Evolutionary conservation across 2,797 vertebrate genomes (phyloP), one percentile per base, ranked within the genome.

Genomic region (Carapus acus): DNA sequence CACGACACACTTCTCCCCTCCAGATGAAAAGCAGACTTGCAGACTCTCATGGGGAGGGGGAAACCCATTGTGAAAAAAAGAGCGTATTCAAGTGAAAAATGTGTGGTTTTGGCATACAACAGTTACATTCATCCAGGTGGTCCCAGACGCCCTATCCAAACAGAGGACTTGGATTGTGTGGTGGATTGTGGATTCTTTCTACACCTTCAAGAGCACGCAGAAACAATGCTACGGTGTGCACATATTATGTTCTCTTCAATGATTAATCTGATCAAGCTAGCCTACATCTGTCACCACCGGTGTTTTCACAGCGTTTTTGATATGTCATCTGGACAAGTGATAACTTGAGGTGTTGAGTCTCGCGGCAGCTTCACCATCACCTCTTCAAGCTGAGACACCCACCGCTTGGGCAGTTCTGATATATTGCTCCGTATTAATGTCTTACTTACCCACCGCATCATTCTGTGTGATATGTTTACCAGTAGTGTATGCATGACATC

Each of bases 251-350:
- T 4, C 18, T n/a, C 86, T 87, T 86, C 82, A 86, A 87, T 87
- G 87, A 86, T 87, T 87, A 81, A 89, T 88, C 87, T 88, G 87
- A 89, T 89, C 65, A 33, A 71, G 78, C 78, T 76, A 59, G 76
- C 85, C 83, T 88, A 87, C 79, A 89, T 88, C 82, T 79, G 70
- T 72, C 44, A 70, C 78, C 78, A 74, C 64, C 81, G 69, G 49
- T 54, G 71, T 62, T 81, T 58, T 49, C 11, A 52, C 69, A 76
- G 63, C 44, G 67, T 67, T 74, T 83, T 80, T 71, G 74, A 82
- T 62, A 72, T 62, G 79, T 77, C 79, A 70, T 61, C 53, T 39
- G 59, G 71, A 79, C 86, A 81, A 82, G 87, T 85, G 84, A 79
- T 54, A 77, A 87, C 88, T 89, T 77, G 86, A 85, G 65, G 61